Conservation (phyloP, 2,888 invertebrate genomes). For the Eugnorisma glareosa region DNA sequence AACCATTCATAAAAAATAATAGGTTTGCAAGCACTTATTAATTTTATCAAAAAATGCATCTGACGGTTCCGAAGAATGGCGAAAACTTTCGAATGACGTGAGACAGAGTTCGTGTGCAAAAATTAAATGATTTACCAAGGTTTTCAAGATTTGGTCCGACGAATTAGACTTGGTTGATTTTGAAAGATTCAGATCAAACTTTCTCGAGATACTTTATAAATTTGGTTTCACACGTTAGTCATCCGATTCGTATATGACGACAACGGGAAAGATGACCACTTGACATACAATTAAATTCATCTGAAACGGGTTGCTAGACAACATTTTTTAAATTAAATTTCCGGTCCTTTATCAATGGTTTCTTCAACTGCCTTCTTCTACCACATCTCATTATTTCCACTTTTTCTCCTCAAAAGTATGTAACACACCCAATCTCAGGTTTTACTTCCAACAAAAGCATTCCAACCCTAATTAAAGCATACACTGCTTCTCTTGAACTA, state of each 20-base stretch:
- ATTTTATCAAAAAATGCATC: slow-evolving; percentile 63
- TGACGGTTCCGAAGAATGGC: slow-evolving; percentile 49
- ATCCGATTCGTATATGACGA: not conserved
- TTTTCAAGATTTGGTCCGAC: slow-evolving; percentile 34
- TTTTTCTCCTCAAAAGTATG: slow-evolving; percentile 5
- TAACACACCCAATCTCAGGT: slow-evolving; percentile 18
- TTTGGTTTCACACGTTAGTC: not conserved
- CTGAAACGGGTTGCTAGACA: not conserved
- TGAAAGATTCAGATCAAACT: slow-evolving; percentile 29
- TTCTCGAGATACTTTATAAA: slow-evolving; percentile 23
- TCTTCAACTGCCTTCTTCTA: not conserved
- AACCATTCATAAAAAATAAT: slow-evolving; percentile 51
- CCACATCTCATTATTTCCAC: not conserved
- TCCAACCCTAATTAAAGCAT: slow-evolving; percentile 41
- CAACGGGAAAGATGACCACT: not conserved
- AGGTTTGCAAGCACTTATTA: slow-evolving; percentile 46
- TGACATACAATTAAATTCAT: not conserved
- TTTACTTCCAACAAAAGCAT: slow-evolving; percentile 43
- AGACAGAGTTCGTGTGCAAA: slow-evolving; percentile 38
- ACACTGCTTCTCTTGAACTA: slow-evolving; percentile 39
- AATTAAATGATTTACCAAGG: slow-evolving; percentile 32
- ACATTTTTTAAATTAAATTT: not conserved
- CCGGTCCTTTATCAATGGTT: not conserved
- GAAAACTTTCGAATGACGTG: slow-evolving; percentile 60
- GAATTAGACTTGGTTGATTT: slow-evolving; percentile 17